Evolutionary conservation across 1,140 invertebrate genomes (phyloP).

Genomic region (Heliconius melpomene): DNA sequence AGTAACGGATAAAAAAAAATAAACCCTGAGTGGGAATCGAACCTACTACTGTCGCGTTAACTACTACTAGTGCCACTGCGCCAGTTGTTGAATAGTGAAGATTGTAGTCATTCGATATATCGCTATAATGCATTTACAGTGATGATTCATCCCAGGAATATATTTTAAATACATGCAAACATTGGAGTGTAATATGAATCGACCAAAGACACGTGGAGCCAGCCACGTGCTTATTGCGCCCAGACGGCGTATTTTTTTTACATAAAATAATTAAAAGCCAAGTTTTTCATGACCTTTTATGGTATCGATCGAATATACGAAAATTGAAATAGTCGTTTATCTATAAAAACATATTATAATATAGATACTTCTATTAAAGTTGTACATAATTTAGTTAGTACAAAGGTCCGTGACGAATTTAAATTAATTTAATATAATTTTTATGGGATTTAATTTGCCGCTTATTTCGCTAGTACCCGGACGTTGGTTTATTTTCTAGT

Average conservation of each 20-base stretch:
- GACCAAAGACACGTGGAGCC: background rate
- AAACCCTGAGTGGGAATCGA: too few species aligned
- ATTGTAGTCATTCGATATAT: too few species aligned
- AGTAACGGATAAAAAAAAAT: too few species aligned
- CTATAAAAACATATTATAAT: background rate
- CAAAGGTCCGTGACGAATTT: background rate
- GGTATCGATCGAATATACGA: background rate
- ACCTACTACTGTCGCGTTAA: too few species aligned
- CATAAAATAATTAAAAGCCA: background rate
- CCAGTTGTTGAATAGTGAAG: too few species aligned
- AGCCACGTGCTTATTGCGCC: background rate
- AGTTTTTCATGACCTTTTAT: background rate
- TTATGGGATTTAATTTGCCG: slow-evolving; percentile 1
- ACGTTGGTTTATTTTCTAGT: background rate
- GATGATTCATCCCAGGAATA: too few species aligned
- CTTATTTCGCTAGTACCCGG: background rate
- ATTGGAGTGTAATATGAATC: background rate
- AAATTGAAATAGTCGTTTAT: background rate
- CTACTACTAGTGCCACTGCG: too few species aligned
- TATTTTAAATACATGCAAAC: background rate
- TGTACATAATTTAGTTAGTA: background rate
- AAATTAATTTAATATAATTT: slow-evolving; percentile 1
- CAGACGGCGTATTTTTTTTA: background rate
- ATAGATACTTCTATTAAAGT: background rate
- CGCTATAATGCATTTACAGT: too few species aligned